Percentiles rank a stretch among this genome's conserved stretches.
These are phyloP conservation scores for Cyaniris semiargus DNA, from an alignment of 2,888 invertebrate species.

Conservation along the genomic window DNA sequence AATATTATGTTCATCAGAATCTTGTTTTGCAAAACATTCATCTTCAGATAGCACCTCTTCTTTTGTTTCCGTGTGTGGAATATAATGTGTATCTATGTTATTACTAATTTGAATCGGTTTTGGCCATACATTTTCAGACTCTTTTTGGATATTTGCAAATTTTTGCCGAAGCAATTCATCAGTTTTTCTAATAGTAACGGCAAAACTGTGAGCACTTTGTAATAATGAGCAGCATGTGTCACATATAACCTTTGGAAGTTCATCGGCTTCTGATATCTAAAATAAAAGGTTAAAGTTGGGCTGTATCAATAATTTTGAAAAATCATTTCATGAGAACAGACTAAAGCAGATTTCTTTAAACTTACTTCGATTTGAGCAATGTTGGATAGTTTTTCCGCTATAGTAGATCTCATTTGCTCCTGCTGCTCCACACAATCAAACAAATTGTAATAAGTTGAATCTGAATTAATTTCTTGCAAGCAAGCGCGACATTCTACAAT, in stretches of 20 bases:
- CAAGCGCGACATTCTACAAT: slow-evolving; percentile 61
- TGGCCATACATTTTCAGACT: slow-evolving; percentile 55
- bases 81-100: slow-evolving; percentile 48
- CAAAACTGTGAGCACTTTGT: slow-evolving; percentile 55
- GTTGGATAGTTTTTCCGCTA: slow-evolving; percentile 62
- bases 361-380: slow-evolving; percentile 60
- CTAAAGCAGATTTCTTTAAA: too few relatives aligned
- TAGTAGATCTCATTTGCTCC: slow-evolving; percentile 57
- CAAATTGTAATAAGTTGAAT: slow-evolving; percentile 49
- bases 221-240: slow-evolving; percentile 53
- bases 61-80: slow-evolving; percentile 59
- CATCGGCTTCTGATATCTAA: slow-evolving; percentile 56
- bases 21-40: slow-evolving; percentile 44
- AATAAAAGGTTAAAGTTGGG: slow-evolving; percentile 38
- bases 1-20: not conserved
- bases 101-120: slow-evolving; percentile 65
- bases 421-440: slow-evolving; percentile 62
- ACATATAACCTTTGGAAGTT: slow-evolving; percentile 63
- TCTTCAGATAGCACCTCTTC: slow-evolving; percentile 65
- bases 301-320: too few relatives aligned
- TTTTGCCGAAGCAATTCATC: slow-evolving; percentile 52
- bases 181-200: slow-evolving; percentile 49
- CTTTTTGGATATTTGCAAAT: slow-evolving; percentile 36
- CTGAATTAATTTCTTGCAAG: slow-evolving; percentile 49
- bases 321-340: not conserved